Evolutionary conservation across 1,140 invertebrate species (phyloP), one percentile per base, ranked within the genome.

Genomic region (Ladona fulva): DNA sequence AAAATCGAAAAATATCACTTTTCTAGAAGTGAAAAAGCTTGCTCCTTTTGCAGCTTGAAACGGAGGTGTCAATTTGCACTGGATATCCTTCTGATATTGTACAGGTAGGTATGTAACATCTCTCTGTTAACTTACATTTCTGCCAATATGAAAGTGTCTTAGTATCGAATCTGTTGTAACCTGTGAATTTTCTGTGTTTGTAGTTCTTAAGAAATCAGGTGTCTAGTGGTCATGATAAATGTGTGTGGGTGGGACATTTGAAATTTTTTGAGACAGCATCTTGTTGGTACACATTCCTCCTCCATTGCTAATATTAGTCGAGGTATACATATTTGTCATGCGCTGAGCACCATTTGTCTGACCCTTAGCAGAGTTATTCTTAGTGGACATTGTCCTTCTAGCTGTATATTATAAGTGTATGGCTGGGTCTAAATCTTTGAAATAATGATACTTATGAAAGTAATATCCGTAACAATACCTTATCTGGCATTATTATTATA

Each of bases 81-180:
- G 42, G 42, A 76, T 76, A 76, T 76, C 75, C 42, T 42, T 76
- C 42, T 76, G 19, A 76, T 22, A 76, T 76, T 76, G 75, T 76
- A 76, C 75, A 76, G 75, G 25, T 76, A 76, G 75, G 75, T 42
- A 42, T 24, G 24, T 42, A 76, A 37, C 25, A 37, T 76, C 25
- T 76, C 75, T 37, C 75, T 76, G 25, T 42, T 76, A 66, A 66
- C 52, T 76, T 37, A 76, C 75, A 76, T 76, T 76, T 76, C 25
- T 76, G 75, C 75, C 75, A 76, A 76, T 76, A 76, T 76, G 75
- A 76, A 76, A 76, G 75, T 76, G 75, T 76, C 75, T 76, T 76
- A 76, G 75, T 76, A 76, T 76, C 22, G 25, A 76, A 76, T 76
- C 42, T 76, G 75, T 76, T 76, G 75, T 76, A 76, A 29, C 25